Evolutionary conservation across 2,797 vertebrate species (phyloP), one percentile per base, ranked within the genome.

Genomic region (Gadopsis marmoratus): DNA sequence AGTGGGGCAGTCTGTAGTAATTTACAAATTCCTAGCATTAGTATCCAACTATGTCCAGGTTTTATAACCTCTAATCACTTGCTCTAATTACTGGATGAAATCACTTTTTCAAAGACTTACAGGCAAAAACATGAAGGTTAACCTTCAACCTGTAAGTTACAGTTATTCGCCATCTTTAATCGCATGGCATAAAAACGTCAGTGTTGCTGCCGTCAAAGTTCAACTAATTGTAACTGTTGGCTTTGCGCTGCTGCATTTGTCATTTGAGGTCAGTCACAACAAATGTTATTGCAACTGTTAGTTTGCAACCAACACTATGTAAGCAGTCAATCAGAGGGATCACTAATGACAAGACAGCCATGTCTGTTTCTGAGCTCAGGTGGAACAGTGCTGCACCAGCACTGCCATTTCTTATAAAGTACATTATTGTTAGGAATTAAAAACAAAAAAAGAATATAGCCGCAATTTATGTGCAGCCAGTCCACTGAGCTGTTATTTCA

Each of bases 241-340:
- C 41, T 43, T 14, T 43, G 41, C 5, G 4, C 45, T n/a, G 45
- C 19, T n/a, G 4, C 50, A 7, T 19, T 29, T 16, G 4, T 9
- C 11, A n/a, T 29, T 60, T 39, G 35, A 35, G 8, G 7, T 21
- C 62, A n/a, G 45, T 53, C 4, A 9, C 4, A 67, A 5, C 47
- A 37, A 50, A 55, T 68, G 1, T 35, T 37, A n/a, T 14, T 43
- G 37, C 3, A 2, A 43, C 17, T 55, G 16, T 29, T 19, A 61
- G 19, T 72, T n/a, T 12, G 8, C 13, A 11, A 11, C 70, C 8
- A 16, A 11, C 59, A 55, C 39, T 8, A 43, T n/a, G 19, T 29
- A 19, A 71, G 50, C 43, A 68, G 45, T 55, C 13, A 56, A 31
- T 51, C 48, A 64, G 26, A 47, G 23, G 35, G 35, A 45, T 62